Evolutionary conservation across 2,113 vertebrate genomes (phyloP).

Genomic region (Hypanus sabinus): DNA sequence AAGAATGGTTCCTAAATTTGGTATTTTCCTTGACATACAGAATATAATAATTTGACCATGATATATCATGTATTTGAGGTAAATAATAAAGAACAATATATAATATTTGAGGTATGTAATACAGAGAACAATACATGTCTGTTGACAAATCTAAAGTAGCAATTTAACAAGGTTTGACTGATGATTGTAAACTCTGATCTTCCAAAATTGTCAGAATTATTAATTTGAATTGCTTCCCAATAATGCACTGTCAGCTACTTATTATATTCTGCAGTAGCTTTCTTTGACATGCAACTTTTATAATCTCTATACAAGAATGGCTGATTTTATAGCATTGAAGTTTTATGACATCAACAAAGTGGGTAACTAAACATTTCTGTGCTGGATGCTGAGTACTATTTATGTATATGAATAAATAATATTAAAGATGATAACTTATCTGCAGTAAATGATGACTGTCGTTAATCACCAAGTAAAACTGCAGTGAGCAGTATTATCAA

Average conservation of each 20-base stretch:
- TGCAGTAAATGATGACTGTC: slow-evolving; percentile 85
- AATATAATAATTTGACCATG: not conserved
- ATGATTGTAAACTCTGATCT: not conserved
- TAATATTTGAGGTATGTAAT: not conserved
- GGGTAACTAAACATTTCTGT: slow-evolving; percentile 44
- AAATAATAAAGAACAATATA: not conserved
- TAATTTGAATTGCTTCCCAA: not conserved
- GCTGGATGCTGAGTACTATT: slow-evolving; percentile 53
- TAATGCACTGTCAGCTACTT: not conserved
- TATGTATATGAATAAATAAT: slow-evolving; percentile 79
- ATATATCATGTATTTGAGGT: not conserved
- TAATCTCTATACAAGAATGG: not conserved
- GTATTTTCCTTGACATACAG: not conserved
- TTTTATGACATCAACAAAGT: slow-evolving; percentile 52
- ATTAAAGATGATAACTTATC: slow-evolving; percentile 85
- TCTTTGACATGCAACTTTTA: not conserved
- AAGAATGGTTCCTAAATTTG: not conserved
- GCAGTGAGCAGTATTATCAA: slow-evolving; percentile 81
- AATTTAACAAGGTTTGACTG: slow-evolving; percentile 10
- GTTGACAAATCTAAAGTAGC: not conserved
- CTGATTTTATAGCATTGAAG: slow-evolving; percentile 39
- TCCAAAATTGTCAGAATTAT: not conserved
- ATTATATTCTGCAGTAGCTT: not conserved
- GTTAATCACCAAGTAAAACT: slow-evolving; percentile 92
- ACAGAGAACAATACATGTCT: not conserved